phyloP scores from a whole-genome alignment of 2,888 invertebrate genomes.

The Epirrhoe tristata region DNA sequence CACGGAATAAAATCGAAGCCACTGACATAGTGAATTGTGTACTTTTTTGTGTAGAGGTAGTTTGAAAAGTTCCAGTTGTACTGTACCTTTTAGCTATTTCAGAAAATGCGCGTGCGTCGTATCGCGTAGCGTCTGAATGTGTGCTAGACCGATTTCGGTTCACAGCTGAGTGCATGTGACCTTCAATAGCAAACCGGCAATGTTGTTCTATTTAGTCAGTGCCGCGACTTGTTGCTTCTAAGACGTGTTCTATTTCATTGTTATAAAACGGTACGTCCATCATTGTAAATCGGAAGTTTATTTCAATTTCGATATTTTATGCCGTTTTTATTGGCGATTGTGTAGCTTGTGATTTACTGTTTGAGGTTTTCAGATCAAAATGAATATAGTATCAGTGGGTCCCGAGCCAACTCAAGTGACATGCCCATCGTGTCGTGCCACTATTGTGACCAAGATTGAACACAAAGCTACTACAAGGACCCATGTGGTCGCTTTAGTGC shows the following conservation, averaged over 20 bases:
- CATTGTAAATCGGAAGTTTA: not conserved
- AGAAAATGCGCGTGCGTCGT: not conserved
- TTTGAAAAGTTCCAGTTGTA: no score
- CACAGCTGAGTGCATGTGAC: slow-evolving; percentile 4
- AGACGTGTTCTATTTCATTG: slow-evolving; percentile 8
- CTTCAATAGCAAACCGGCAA: slow-evolving; percentile 1
- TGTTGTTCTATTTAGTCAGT: slow-evolving; percentile 13
- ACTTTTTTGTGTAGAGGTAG: no score
- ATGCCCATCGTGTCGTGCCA: slow-evolving; percentile 82
- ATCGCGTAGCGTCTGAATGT: not conserved
- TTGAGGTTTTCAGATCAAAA: slow-evolving; percentile 37
- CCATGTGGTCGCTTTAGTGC: slow-evolving; percentile 80
- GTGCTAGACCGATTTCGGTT: slow-evolving; percentile 7
- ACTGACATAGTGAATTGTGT: no score
- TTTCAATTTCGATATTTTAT: not conserved
- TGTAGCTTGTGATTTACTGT: not conserved
- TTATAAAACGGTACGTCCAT: slow-evolving; percentile 4
- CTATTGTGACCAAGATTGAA: slow-evolving; percentile 71
- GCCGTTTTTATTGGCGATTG: no score
- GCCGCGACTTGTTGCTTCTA: slow-evolving; percentile 8
- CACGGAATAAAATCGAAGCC: no score
- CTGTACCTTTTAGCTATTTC: no score
- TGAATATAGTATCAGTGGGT: slow-evolving; percentile 67
- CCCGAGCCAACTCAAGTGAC: slow-evolving; percentile 73
- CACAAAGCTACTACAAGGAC: slow-evolving; percentile 80